Conservation (phyloP, 2,888 invertebrate genomes). For the Lymantria dispar region DNA sequence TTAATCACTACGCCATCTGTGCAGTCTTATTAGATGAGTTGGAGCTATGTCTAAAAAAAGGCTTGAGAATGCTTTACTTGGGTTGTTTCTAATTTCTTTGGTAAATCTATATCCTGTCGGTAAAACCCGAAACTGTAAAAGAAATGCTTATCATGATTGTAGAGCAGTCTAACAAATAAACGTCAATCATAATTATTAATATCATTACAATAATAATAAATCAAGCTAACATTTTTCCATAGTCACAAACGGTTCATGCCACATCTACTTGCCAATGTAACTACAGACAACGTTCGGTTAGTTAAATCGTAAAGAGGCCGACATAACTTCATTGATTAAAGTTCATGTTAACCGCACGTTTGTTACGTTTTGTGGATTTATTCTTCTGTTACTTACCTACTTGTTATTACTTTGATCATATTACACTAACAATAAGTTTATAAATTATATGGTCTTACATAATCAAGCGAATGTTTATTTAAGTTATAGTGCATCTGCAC, state of each 20-base stretch:
- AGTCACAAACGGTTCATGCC: slow-evolving; percentile 29
- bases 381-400: too few species aligned
- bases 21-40: too few species aligned
- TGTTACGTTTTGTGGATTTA: slow-evolving; percentile 40
- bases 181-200: neutral
- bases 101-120: neutral
- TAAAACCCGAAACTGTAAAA: neutral
- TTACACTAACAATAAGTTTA: too few species aligned
- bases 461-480: too few species aligned
- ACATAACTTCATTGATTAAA: slow-evolving; percentile 80
- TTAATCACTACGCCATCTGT: too few species aligned
- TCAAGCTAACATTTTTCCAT: slow-evolving; percentile 1
- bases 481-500: too few species aligned
- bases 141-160: neutral
- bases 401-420: too few species aligned
- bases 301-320: slow-evolving; percentile 79
- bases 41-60: too few species aligned
- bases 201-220: slow-evolving; percentile 1
- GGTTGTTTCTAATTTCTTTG: too few species aligned
- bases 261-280: slow-evolving; percentile 43
- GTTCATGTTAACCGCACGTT: slow-evolving; percentile 68
- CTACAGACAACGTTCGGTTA: slow-evolving; percentile 58
- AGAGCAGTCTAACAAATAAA: neutral
- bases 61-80: too few species aligned
- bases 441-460: too few species aligned